A percentile compares a stretch with the other conserved stretches of the same genome.
Evolutionary conservation across 2,888 invertebrate species (phyloP).

Genomic region (Copidosoma aretas): DNA sequence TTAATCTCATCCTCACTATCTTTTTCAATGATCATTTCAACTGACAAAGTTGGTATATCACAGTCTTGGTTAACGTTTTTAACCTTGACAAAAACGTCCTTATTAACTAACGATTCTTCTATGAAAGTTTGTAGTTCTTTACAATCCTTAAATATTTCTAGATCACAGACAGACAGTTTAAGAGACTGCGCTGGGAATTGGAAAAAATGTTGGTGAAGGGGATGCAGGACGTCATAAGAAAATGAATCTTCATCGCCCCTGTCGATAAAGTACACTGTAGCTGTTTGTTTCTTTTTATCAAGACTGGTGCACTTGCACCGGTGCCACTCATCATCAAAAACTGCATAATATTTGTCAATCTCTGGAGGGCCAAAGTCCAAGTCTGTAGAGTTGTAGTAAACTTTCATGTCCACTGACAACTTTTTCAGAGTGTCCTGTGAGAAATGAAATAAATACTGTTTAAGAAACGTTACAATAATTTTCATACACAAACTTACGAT

Average conservation of each 20-base stretch:
- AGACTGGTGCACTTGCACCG: slow-evolving; percentile 60
- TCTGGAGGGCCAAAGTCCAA: slow-evolving; percentile 46
- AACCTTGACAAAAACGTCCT: slow-evolving; percentile 16
- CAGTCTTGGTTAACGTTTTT: neutral
- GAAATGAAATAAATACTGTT: neutral
- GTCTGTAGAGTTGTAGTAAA: slow-evolving; percentile 15
- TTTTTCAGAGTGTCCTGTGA: slow-evolving; percentile 8
- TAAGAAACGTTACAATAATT: neutral
- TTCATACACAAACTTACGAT: slow-evolving; percentile 6
- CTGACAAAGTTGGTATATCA: slow-evolving; percentile 10
- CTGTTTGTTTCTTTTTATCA: slow-evolving; percentile 44
- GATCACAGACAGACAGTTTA: slow-evolving; percentile 72
- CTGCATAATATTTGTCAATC: slow-evolving; percentile 62
- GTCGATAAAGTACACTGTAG: slow-evolving; percentile 71
- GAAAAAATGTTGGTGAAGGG: slow-evolving; percentile 71
- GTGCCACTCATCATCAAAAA: slow-evolving; percentile 62
- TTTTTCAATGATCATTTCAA: slow-evolving; percentile 6
- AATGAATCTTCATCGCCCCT: slow-evolving; percentile 74
- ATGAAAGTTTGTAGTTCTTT: slow-evolving; percentile 58
- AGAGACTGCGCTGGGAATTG: slow-evolving; percentile 75
- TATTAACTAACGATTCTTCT: slow-evolving; percentile 59
- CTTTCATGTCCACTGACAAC: slow-evolving; percentile 13
- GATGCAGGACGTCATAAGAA: slow-evolving; percentile 66
- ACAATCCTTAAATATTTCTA: slow-evolving; percentile 70
- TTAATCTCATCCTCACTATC: slow-evolving; percentile 1